Conservation (phyloP, 2,888 invertebrate species). For the Archips crataeganus region DNA sequence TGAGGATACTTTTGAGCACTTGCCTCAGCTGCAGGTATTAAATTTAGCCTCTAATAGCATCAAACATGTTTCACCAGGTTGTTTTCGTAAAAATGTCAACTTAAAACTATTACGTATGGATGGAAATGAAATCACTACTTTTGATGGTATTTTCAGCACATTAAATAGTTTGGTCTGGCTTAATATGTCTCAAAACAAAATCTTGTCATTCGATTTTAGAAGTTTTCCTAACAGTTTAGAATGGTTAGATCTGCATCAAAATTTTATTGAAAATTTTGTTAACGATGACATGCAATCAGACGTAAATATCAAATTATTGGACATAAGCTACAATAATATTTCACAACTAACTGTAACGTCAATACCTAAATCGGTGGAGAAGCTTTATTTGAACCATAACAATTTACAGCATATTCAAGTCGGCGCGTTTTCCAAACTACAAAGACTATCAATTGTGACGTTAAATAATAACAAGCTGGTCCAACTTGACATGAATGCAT, state of each 20-base stretch:
- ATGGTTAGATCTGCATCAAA: constrained; percentile 92
- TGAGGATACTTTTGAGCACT: constrained; percentile 90
- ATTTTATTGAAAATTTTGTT: constrained; percentile 88
- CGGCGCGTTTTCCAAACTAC: constrained; percentile 89
- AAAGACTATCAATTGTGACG: constrained; percentile 89
- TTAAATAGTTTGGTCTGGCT: constrained; percentile 91
- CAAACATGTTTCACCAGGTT: constrained; percentile 89
- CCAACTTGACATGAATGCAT: constrained; percentile 90
- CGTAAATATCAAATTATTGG: constrained; percentile 89
- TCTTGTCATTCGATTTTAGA: constrained; percentile 91
- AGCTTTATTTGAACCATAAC: constrained; percentile 91
- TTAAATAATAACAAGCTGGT: constrained; percentile 91
- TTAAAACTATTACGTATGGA: constrained; percentile 91
- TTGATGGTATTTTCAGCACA: constrained; percentile 89
- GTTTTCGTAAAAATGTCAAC: constrained; percentile 90
- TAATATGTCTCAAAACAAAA: constrained; percentile 92
- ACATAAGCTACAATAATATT: constrained; percentile 90
- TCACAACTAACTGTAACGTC: constrained; percentile 88
- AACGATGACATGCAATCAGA: constrained; percentile 84
- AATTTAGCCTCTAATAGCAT: constrained; percentile 93
- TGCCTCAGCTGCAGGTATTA: constrained; percentile 91
- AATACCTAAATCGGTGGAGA: constrained; percentile 90
- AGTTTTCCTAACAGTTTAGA: constrained; percentile 90
- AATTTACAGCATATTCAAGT: constrained; percentile 88
- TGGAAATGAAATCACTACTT: constrained; percentile 91